phyloP scores from a whole-genome alignment of 1,140 invertebrate genomes.

The Pomacea maculata region DNA sequence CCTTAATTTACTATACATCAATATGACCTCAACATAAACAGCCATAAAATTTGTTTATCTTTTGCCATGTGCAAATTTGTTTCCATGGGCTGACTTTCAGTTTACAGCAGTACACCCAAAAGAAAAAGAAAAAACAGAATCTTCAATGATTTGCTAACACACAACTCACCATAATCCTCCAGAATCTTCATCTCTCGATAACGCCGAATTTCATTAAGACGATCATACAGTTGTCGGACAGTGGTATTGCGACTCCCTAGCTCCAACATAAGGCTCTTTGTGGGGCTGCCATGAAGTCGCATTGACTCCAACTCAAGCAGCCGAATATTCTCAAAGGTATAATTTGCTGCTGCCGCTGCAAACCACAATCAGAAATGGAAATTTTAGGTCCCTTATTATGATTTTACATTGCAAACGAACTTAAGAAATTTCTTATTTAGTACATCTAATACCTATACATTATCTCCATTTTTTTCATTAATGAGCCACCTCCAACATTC shows the following conservation, averaged over 20 bases:
- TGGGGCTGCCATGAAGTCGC: conserved; percentile 39
- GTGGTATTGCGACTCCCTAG: conserved; percentile 38
- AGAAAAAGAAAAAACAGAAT: not conserved
- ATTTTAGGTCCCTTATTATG: not conserved
- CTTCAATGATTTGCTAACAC: not conserved
- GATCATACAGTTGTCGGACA: conserved; percentile 38
- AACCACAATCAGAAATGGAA: not conserved
- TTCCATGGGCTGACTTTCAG: not conserved
- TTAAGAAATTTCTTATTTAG: not conserved
- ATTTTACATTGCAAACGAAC: not conserved
- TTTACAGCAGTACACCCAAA: not conserved
- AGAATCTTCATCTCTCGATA: conserved; percentile 40
- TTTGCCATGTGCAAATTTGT: no score
- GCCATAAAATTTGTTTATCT: no score
- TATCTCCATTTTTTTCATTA: not conserved
- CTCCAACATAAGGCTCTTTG: conserved; percentile 40
- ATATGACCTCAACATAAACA: no score
- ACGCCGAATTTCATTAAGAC: conserved; percentile 29
- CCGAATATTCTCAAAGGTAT: conserved; percentile 36
- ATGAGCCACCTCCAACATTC: no score
- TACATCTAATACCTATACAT: not conserved
- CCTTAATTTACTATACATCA: no score
- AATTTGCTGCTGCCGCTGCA: conserved; percentile 39
- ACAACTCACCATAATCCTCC: conserved; percentile 41
- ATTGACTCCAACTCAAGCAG: conserved; percentile 33